Evolutionary conservation across 2,797 vertebrate species (phyloP).

Genomic region (Mionectes olivaceus): DNA sequence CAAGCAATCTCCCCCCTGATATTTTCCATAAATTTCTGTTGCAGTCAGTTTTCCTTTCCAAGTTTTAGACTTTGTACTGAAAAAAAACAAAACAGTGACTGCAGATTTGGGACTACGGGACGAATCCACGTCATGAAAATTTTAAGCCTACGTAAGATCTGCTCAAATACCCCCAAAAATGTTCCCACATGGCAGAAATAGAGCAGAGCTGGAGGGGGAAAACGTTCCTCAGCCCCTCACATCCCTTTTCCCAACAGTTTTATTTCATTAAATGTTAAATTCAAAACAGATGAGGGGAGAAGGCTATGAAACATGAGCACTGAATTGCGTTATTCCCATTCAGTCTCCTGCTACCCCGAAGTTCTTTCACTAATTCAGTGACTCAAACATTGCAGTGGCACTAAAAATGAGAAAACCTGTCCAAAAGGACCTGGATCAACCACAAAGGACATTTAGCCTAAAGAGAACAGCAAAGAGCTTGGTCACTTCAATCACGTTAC

Average conservation of each 20-base stretch:
- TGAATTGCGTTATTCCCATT: not conserved
- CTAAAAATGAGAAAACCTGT: not conserved
- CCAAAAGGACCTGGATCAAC: not conserved
- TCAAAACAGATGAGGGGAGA: constrained; percentile 18
- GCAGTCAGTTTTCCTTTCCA: not conserved
- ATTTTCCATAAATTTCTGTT: not conserved
- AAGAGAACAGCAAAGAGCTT: not conserved
- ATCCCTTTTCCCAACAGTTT: not conserved
- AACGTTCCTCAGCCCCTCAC: not conserved
- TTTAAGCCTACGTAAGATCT: not conserved
- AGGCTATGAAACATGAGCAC: not conserved
- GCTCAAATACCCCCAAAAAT: not conserved
- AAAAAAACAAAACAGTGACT: not conserved
- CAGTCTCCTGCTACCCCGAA: not conserved
- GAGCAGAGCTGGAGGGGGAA: not conserved
- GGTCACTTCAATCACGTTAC: not conserved
- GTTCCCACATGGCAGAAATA: not conserved
- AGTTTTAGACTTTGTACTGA: not conserved
- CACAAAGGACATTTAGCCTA: not conserved
- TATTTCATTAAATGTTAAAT: constrained; percentile 23
- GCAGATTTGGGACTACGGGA: not conserved
- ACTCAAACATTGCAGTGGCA: not conserved
- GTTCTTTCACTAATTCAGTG: not conserved
- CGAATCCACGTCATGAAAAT: not conserved
- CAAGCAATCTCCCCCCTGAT: not conserved